Base-by-base conservation (phyloP, 2,888 invertebrate species). In the Aspidapion aeneum region DNA sequence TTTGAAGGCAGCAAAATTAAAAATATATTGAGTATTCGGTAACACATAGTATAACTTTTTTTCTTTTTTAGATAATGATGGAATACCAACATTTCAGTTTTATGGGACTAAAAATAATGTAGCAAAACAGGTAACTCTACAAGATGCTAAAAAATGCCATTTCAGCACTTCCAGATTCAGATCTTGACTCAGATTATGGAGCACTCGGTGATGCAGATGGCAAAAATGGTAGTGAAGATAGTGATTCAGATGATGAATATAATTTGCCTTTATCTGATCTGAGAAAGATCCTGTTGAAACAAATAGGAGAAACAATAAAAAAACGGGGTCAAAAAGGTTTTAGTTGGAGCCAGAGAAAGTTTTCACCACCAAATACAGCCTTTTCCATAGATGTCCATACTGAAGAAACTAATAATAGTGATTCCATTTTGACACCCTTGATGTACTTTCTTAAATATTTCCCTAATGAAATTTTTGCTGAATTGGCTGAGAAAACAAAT, bases 391-490 rank as follows among this genome's bases (percentile, higher is more conserved):
- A 35, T 35, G 35, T 35, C 5, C 35, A 35, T 35, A 12, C 50
- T 57, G 59, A 55, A 21, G 54, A 60, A 57, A 17, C 57, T 55
- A 57, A 17, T 18, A 58, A 65, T 54, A 59, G 20, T 52, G 48
- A 51, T 17, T 52, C 62, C 19, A 52, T 54, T 56, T 51, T 63
- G 35, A 65, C 61, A 51, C 67, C 63, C 55, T 21, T 65, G 21
- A 20, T 49, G 58, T 66, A 67, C 57, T 66, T 66, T 51, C 52
- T 19, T 35, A 61, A 66, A 56, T 67, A 67, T 57, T 66, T 66
- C 50, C 62, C 55, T 55, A 49, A 62, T 49, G 3, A 54, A 48
- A 48, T 60, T 18, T 65, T 67, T 63, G 22, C 50, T 16, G 62
- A 62, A 55, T 49, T 66, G 20, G 64, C 62, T 51, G 62, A 62